A percentile compares a stretch with the other conserved stretches of the same genome.
These are phyloP conservation scores for Desmodus rotundus DNA, from an alignment of 2,113 vertebrate genomes.

Conservation along the genomic window DNA sequence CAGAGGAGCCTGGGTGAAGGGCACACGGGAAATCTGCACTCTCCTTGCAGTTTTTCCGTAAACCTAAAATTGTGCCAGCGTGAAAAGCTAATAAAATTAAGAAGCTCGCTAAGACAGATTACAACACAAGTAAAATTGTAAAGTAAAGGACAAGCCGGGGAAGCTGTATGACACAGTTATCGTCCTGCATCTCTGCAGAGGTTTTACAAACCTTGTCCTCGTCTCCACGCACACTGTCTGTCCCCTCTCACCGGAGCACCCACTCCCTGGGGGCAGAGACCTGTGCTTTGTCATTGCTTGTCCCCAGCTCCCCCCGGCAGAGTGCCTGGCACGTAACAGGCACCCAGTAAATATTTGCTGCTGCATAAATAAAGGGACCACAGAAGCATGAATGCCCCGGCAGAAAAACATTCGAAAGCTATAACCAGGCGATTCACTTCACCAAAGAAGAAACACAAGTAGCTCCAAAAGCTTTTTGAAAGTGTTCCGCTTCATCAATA, in stretches of 20 bases:
- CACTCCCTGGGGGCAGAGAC: background rate
- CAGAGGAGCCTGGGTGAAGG: background rate
- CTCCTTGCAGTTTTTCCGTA: background rate
- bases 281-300: background rate
- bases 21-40: background rate
- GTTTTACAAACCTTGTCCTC: background rate
- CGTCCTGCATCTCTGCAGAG: background rate
- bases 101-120: background rate
- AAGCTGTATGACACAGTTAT: background rate
- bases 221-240: background rate
- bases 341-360: background rate
- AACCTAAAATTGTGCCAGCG: background rate
- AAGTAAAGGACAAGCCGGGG: background rate
- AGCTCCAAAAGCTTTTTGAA: background rate
- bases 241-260: background rate
- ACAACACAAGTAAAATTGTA: background rate
- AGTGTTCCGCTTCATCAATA: background rate
- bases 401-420: background rate
- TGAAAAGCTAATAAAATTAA: background rate
- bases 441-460: background rate
- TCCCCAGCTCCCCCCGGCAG: background rate
- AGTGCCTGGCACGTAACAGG: background rate
- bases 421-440: background rate
- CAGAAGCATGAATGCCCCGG: background rate
- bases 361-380: background rate